phyloP scores from a whole-genome alignment of 2,797 vertebrate genomes.

The Hoplostethus mediterraneus region DNA sequence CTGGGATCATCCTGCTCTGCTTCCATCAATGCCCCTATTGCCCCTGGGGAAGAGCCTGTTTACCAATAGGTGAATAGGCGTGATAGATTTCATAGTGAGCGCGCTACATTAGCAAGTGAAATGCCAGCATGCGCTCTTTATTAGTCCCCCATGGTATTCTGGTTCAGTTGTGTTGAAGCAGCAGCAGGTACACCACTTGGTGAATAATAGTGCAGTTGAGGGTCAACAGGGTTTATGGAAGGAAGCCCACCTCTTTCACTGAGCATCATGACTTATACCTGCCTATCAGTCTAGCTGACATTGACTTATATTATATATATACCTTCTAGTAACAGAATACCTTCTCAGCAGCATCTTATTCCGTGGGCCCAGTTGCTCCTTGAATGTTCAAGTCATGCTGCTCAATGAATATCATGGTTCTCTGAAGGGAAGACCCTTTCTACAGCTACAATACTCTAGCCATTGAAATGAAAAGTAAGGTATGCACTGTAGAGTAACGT shows the following conservation, averaged over 20 bases:
- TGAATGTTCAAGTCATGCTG: not conserved
- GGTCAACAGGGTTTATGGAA: no score
- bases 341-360: not conserved
- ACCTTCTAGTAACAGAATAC: not conserved
- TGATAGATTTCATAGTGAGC: constrained; percentile 10
- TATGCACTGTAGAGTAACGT: constrained; percentile 3
- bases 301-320: not conserved
- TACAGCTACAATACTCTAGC: not conserved
- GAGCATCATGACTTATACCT: not conserved
- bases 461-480: constrained; percentile 19
- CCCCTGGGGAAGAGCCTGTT: constrained; percentile 23
- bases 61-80: not conserved
- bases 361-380: not conserved
- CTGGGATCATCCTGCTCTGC: constrained; percentile 17
- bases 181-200: not conserved
- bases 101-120: constrained; percentile 2
- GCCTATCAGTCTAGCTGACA: no score
- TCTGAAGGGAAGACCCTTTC: not conserved
- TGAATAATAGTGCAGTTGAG: no score
- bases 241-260: not conserved
- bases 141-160: constrained; percentile 11
- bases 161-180: not conserved
- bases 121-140: constrained; percentile 19
- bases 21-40: not conserved
- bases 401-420: constrained; percentile 3